These are phyloP conservation scores for Tokudaia tokunoshimensis DNA, from an alignment of 2,797 vertebrate genomes.

Conservation along the genomic window DNA sequence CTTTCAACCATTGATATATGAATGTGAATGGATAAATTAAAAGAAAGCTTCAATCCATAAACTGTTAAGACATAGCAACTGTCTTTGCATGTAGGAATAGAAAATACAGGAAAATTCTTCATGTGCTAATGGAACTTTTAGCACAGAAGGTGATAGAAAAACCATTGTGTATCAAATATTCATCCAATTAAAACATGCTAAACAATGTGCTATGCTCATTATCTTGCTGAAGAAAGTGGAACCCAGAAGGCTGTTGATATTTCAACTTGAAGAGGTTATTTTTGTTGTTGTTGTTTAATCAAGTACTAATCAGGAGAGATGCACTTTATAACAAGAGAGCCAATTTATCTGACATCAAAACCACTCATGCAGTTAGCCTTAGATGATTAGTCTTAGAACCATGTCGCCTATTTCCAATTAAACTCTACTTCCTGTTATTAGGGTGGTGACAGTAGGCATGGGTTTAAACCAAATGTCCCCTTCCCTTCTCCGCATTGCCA, in stretches of 20 bases:
- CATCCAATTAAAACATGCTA: conserved; percentile 83
- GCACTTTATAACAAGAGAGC: conserved; percentile 70
- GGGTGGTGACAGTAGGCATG: conserved; percentile 50
- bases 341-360: conserved; percentile 80
- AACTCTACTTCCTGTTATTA: conserved; percentile 73
- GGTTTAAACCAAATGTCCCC: conserved; percentile 33
- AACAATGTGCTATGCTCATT: conserved; percentile 77
- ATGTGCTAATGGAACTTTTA: conserved; percentile 61
- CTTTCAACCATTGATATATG: neutral
- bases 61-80: conserved; percentile 62
- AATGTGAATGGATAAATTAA: conserved; percentile 6
- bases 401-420: conserved; percentile 80
- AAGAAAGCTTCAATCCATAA: conserved; percentile 37
- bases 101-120: conserved; percentile 74
- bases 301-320: conserved; percentile 77
- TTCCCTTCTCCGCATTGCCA: conserved; percentile 6
- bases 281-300: conserved; percentile 83
- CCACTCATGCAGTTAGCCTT: conserved; percentile 73
- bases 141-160: conserved; percentile 60
- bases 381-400: conserved; percentile 74
- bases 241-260: conserved; percentile 83
- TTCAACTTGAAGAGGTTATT: conserved; percentile 80
- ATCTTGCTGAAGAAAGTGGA: conserved; percentile 79
- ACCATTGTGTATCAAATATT: conserved; percentile 72
- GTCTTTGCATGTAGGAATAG: conserved; percentile 73